These are phyloP conservation scores for Piaya cayana DNA, from an alignment of 2,113 vertebrate species.

Conservation along the genomic window DNA sequence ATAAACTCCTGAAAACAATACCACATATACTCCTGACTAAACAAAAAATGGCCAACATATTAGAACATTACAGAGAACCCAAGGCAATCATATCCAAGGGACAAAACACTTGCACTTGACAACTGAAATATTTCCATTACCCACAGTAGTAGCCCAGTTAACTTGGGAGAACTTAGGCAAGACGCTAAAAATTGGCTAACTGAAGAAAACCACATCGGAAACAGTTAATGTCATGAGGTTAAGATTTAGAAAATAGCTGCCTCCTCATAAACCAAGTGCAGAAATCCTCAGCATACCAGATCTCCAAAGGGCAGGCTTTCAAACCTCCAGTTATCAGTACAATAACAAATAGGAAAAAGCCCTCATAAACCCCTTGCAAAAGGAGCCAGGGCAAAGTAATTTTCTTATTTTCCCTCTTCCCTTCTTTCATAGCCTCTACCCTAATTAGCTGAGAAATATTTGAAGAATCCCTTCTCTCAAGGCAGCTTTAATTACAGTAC, in stretches of 20 bases:
- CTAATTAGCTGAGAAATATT: not conserved
- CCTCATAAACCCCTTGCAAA: not conserved
- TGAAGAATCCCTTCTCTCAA: conserved; percentile 12
- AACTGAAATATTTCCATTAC: conserved; percentile 19
- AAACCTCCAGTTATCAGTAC: not conserved
- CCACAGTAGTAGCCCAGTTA: not conserved
- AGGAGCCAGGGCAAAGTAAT: not conserved
- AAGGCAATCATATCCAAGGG: not conserved
- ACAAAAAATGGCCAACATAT: not conserved
- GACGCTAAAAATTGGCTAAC: not conserved
- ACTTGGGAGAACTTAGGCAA: not conserved
- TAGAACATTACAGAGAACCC: not conserved
- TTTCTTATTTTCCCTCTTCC: not conserved
- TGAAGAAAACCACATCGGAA: not conserved
- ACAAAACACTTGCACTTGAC: conserved; percentile 17
- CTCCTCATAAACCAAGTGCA: not conserved
- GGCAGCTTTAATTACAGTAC: conserved; percentile 1
- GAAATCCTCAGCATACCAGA: not conserved
- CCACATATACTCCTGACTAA: not conserved
- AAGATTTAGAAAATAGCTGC: not conserved
- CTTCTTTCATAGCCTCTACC: not conserved
- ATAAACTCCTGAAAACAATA: not conserved
- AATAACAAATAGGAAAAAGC: not conserved
- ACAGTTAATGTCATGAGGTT: not conserved
- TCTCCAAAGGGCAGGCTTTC: not conserved